Conservation (phyloP, 53 echinoderm and acorn worm species). For the Paracentrotus lividus region DNA sequence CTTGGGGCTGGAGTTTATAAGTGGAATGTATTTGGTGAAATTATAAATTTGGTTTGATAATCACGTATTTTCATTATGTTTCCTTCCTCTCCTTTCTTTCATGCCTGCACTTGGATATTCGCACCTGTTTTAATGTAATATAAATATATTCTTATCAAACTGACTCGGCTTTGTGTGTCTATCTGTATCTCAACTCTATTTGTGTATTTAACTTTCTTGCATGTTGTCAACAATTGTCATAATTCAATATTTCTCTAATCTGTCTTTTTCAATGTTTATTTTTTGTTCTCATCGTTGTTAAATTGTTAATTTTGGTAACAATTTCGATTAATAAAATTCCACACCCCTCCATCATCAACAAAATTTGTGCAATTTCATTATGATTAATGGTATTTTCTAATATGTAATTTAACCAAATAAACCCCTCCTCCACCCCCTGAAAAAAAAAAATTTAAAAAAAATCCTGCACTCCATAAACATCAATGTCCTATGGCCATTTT, state of each 20-base stretch:
- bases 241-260: background rate
- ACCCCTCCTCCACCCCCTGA: no score
- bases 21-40: background rate
- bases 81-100: conserved; percentile 32
- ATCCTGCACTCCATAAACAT: no score
- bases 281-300: background rate
- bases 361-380: background rate
- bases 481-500: no score
- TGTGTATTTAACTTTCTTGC: background rate
- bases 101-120: conserved; percentile 26
- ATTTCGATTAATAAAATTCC: no score
- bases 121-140: conserved; percentile 37
- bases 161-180: background rate
- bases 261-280: background rate
- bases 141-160: conserved; percentile 25
- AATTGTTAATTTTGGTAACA: no score
- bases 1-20: background rate
- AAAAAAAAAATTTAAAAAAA: no score
- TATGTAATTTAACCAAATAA: no score
- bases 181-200: background rate
- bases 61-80: conserved; percentile 16
- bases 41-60: background rate
- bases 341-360: no score
- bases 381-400: background rate
- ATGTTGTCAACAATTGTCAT: background rate